Evolutionary conservation across 2,113 vertebrate genomes (phyloP).

Genomic region (Microcebus ravelobensis): DNA sequence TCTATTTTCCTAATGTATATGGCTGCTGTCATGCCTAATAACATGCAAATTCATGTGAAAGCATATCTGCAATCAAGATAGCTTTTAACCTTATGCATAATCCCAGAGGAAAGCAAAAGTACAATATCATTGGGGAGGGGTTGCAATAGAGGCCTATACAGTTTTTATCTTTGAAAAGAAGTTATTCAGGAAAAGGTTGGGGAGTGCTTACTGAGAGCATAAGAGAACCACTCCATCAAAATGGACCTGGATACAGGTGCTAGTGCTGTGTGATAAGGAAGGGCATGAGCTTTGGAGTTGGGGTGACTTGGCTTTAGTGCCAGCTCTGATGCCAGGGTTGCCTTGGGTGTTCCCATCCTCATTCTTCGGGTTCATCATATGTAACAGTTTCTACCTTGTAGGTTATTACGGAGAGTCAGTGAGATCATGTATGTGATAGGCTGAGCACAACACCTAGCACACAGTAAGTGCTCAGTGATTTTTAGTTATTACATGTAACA

Average conservation of each 20-base stretch:
- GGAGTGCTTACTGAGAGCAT: not conserved
- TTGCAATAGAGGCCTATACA: not conserved
- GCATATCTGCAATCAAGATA: not conserved
- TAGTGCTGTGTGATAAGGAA: not conserved
- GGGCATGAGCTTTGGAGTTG: not conserved
- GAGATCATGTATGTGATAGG: not conserved
- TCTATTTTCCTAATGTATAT: not conserved
- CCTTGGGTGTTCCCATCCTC: not conserved
- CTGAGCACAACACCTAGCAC: not conserved
- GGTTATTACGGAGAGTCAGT: not conserved
- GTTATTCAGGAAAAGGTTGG: not conserved
- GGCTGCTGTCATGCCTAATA: not conserved
- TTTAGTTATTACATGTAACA: not conserved
- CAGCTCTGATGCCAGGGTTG: not conserved
- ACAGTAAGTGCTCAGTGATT: not conserved
- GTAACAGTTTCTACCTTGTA: not conserved
- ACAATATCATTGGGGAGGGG: not conserved
- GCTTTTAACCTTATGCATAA: not conserved
- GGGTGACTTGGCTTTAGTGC: not conserved
- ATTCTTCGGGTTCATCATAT: not conserved
- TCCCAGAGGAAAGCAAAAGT: not conserved
- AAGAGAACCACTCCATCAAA: not conserved
- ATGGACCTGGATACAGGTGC: not conserved
- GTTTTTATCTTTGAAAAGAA: conserved; percentile 17
- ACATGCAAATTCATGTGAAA: not conserved